A percentile compares a stretch with the other conserved stretches of the same genome.
phyloP scores from a whole-genome alignment of 2,888 invertebrate species.

The Nyleta sp. region DNA sequence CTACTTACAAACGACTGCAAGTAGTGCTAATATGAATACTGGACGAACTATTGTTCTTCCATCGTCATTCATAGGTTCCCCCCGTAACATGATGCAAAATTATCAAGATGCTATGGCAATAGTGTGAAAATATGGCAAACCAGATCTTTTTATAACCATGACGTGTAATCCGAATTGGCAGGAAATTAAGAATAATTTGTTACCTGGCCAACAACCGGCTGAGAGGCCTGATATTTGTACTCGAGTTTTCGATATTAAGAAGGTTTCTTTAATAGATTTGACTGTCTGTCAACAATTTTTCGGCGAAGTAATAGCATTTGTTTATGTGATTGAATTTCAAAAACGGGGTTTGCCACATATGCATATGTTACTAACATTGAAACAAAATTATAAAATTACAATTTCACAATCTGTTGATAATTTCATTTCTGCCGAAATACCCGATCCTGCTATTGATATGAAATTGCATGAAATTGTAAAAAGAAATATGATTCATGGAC shows the following conservation, averaged over 20 bases:
- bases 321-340: slow-evolving; percentile 59
- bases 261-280: slow-evolving; percentile 38
- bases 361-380: slow-evolving; percentile 26
- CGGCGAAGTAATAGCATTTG: slow-evolving; percentile 49
- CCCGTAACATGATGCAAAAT: slow-evolving; percentile 23
- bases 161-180: slow-evolving; percentile 56
- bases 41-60: slow-evolving; percentile 6
- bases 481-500: too few relatives aligned
- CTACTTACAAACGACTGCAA: slow-evolving; percentile 20
- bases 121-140: slow-evolving; percentile 50
- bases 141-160: slow-evolving; percentile 56
- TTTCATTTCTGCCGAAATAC: slow-evolving; percentile 48
- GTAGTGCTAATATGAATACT: neutral
- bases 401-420: slow-evolving; percentile 18
- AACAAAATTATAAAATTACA: slow-evolving; percentile 51
- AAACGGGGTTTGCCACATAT: too few relatives aligned
- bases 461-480: too few relatives aligned
- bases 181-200: slow-evolving; percentile 50
- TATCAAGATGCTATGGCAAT: slow-evolving; percentile 37
- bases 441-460: neutral
- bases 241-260: slow-evolving; percentile 54
- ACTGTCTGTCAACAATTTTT: slow-evolving; percentile 54
- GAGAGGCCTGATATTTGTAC: slow-evolving; percentile 51
- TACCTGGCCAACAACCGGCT: slow-evolving; percentile 40
- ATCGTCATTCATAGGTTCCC: slow-evolving; percentile 24